Evolutionary conservation across 1,140 invertebrate species (phyloP), one percentile per base, ranked within the genome.

Genomic region (Nephila pilipes): DNA sequence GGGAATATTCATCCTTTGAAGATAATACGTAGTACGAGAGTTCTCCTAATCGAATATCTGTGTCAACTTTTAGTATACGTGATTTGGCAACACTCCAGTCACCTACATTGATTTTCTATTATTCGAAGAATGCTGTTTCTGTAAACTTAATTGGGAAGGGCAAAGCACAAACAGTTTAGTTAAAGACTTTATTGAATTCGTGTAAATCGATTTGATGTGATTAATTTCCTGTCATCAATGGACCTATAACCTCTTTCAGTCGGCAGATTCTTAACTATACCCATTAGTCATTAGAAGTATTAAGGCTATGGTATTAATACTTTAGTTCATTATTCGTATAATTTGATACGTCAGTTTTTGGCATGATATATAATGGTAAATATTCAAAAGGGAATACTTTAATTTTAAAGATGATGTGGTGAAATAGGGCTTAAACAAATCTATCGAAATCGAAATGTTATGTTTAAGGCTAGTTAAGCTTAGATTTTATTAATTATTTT

Each of bases 31-130:
- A 32, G 29, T 6, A 36, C 8, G 5, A 3, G 58, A 20, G 22
- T 6, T 60, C 22, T 75, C 32, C 14, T 18, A 36, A 36, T 16
- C 69, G 4, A 20, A 36, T 36, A 16, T 60, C 29, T 5, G 18
- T 12, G 69, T 20, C 16, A 14, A 75, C 12, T 36, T 75, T 36
- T 75, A 36, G 12, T 5, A 75, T 75, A 75, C 69, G 69, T 36
- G 69, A 75, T 2, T 36, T 75, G 69, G 69, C 69, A 75, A 32
- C 69, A 36, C 32, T 29, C 69, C 69, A 75, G 32, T 75, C 69
- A 75, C 29, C 69, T 75, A 36, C 69, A 75, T 75, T 36, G 69
- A 75, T 75, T 75, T 75, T 75, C 69, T 36, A 75, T 75, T 75
- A 75, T 75, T 29, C 29, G 32, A 14, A 32, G 29, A 18, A 25